Conservation (phyloP, 2,113 vertebrate genomes). For the Pampusana beccarii region DNA sequence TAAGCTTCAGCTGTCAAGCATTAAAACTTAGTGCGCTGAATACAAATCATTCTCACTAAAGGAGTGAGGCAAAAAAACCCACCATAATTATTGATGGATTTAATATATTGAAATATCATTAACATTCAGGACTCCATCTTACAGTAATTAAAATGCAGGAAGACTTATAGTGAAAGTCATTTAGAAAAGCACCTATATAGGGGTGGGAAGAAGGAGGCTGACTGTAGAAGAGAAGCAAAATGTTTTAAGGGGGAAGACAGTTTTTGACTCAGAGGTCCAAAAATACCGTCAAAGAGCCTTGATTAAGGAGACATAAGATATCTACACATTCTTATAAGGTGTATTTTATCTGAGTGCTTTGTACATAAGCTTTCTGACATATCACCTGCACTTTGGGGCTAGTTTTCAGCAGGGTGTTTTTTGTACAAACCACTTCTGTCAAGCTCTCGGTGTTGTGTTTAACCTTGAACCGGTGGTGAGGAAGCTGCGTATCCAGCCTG, state of each 20-base stretch:
- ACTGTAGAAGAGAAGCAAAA: background rate
- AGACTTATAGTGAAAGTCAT: background rate
- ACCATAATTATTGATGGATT: background rate
- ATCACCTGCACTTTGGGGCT: background rate
- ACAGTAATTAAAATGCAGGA: background rate
- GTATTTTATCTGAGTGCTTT: background rate
- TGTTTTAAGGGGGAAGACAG: background rate
- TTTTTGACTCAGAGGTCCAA: background rate
- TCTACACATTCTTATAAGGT: background rate
- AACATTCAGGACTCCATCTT: conserved; percentile 13
- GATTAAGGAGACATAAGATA: background rate
- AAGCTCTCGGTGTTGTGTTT: background rate
- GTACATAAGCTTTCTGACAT: background rate
- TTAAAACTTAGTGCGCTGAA: background rate
- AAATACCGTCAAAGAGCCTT: background rate
- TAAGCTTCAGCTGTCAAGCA: background rate
- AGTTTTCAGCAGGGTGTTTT: background rate
- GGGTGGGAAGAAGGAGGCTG: background rate
- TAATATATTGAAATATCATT: background rate
- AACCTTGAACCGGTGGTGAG: background rate
- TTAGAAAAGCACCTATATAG: background rate
- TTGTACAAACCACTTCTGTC: background rate
- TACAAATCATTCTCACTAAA: background rate
- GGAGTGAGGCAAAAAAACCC: background rate
- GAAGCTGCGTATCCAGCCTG: background rate